Percentiles rank a stretch among this genome's conserved stretches.
Evolutionary conservation across 1,140 invertebrate genomes (phyloP).

Genomic region (Pararge aegeria): DNA sequence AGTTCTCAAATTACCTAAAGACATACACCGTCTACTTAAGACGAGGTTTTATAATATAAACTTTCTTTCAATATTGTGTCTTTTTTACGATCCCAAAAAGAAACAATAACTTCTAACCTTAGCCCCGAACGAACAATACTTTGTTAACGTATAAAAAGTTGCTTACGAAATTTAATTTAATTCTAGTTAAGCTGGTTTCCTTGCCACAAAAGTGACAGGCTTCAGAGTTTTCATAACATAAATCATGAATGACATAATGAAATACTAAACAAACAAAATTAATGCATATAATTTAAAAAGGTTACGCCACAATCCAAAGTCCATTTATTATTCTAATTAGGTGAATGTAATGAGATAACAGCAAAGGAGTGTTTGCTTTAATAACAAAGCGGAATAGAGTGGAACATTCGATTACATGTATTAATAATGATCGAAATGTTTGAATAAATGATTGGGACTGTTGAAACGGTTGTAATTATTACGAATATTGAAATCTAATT

Average conservation of each 20-base stretch:
- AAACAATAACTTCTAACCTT: no score
- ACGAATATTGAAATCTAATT: neutral
- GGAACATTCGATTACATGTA: conserved; percentile 22
- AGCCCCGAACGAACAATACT: no score
- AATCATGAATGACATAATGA: neutral
- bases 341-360: conserved; percentile 24
- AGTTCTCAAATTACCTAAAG: no score
- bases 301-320: no score
- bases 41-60: no score
- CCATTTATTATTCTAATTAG: no score
- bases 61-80: no score
- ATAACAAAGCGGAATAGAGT: conserved; percentile 26
- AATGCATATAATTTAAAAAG: no score
- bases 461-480: neutral
- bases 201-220: neutral
- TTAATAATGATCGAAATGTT: conserved; percentile 17
- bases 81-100: no score
- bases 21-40: no score
- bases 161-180: neutral
- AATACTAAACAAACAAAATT: neutral
- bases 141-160: neutral
- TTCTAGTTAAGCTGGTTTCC: neutral
- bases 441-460: conserved; percentile 8
- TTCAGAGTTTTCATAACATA: neutral
- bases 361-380: conserved; percentile 24